phyloP scores from a whole-genome alignment of 2,113 vertebrate genomes.

The Ellobius talpinus region DNA sequence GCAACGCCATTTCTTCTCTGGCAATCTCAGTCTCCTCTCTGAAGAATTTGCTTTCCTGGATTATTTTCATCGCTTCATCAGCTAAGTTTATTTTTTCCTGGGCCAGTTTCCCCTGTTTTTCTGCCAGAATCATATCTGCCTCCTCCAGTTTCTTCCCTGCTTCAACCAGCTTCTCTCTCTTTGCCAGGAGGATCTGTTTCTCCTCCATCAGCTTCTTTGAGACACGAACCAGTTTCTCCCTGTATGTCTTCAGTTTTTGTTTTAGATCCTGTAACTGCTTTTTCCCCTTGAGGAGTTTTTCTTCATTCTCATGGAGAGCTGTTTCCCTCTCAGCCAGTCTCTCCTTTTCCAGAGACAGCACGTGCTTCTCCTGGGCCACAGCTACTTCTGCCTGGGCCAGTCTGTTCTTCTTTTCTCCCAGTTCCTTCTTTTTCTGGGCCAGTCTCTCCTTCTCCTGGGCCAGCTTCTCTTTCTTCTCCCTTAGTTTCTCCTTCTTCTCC shows the following conservation, averaged over 20 bases:
- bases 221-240: background rate
- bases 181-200: background rate
- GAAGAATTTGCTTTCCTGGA: background rate
- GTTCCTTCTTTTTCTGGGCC: background rate
- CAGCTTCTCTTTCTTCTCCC: background rate
- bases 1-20: background rate
- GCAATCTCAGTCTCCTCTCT: constrained; percentile 24
- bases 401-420: background rate
- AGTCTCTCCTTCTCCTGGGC: background rate
- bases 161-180: background rate
- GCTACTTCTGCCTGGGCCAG: background rate
- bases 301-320: background rate
- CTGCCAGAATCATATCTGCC: background rate
- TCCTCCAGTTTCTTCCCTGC: background rate
- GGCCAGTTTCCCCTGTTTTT: constrained; percentile 45
- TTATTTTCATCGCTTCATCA: background rate
- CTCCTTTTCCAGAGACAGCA: background rate
- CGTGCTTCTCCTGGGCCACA: constrained; percentile 13
- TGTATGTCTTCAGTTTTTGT: background rate
- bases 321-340: background rate
- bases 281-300: background rate
- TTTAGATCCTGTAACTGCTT: background rate
- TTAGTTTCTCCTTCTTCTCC: background rate
- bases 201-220: background rate
- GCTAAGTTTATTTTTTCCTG: constrained; percentile 62